Percentiles rank a stretch among this genome's conserved stretches.
Evolutionary conservation across 2,113 vertebrate species (phyloP).

Genomic region (Limnothrissa miodon): DNA sequence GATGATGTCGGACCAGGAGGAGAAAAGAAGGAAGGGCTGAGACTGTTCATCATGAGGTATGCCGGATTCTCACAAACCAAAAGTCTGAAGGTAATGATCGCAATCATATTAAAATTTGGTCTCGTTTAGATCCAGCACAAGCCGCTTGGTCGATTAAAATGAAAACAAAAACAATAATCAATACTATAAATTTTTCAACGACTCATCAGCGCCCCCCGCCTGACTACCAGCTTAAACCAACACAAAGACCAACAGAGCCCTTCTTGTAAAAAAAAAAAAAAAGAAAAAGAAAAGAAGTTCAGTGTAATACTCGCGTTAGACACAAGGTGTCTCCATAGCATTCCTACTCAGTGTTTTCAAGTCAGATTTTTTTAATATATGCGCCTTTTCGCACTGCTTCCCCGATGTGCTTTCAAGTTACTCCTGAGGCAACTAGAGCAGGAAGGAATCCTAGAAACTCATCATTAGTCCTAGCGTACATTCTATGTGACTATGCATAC

Average conservation of each 20-base stretch:
- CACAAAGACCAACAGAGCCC: not conserved
- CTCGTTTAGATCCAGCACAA: not conserved
- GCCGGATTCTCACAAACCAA: not conserved
- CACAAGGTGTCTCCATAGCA: slow-evolving; percentile 56
- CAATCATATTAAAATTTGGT: not conserved
- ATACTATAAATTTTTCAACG: too few species aligned
- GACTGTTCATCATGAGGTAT: not conserved
- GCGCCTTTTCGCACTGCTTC: not conserved
- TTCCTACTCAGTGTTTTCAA: not conserved
- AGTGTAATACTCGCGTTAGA: slow-evolving; percentile 38
- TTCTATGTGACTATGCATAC: not conserved
- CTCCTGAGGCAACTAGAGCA: not conserved
- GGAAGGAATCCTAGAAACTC: not conserved
- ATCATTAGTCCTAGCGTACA: not conserved
- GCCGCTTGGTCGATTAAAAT: not conserved
- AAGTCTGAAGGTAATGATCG: not conserved
- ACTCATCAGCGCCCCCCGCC: not conserved
- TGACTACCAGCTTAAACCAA: not conserved
- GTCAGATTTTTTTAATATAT: not conserved
- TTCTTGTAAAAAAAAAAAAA: not conserved
- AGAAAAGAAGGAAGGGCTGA: not conserved
- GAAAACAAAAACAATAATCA: not conserved
- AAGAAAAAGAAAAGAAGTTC: too few species aligned
- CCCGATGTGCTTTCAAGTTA: not conserved
- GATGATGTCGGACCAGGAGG: not conserved